Evolutionary conservation across 1,140 invertebrate species (phyloP), one percentile per base, ranked within the genome.

Genomic region (Papilio dardanus): DNA sequence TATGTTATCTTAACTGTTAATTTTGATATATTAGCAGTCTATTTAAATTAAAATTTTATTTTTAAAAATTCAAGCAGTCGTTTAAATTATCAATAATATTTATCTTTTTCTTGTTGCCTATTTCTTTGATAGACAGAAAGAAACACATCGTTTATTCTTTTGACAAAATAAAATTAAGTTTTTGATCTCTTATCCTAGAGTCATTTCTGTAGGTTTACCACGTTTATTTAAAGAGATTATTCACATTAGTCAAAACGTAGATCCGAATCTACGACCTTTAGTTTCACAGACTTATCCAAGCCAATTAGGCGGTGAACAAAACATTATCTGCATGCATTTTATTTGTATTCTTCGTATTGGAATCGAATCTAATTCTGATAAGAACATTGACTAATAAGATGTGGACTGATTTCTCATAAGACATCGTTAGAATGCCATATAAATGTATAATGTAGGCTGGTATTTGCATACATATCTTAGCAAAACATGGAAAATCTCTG

Each of bases 401-500:
- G 19, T 71, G 7, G 24, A 31, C 40, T 71, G 68, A 73, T 54
- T 50, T 73, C 71, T 73, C 24, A 73, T 73, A 73, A 73, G 71
- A 73, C 71, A 54, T 73, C 30, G 71, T 73, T 73, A 58, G 71
- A 73, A 73, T 73, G 24, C 71, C 71, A 58, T 73, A 73, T 73
- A 73, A 58, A 73, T 54, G 54, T 73, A 73, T 73, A 73, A 73
- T 54, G 71, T 19, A 58, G 28, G 30, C 46, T 73, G 46, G 12
- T 21, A 73, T 73, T 73, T 73, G 46, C 71, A 73, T 73, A 73
- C 12, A 62, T 54, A 73, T 73, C 71, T 73, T 33, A 33, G 71
- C 31, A 73, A 73, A 73, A 73, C 71, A 73, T 58, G 71, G 71
- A 73, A 73, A 73, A 73, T 73, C 71, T 54, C 21, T 73, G 71